phyloP scores from a whole-genome alignment of 1,140 invertebrate genomes.

The Paraescarpia echinospica region DNA sequence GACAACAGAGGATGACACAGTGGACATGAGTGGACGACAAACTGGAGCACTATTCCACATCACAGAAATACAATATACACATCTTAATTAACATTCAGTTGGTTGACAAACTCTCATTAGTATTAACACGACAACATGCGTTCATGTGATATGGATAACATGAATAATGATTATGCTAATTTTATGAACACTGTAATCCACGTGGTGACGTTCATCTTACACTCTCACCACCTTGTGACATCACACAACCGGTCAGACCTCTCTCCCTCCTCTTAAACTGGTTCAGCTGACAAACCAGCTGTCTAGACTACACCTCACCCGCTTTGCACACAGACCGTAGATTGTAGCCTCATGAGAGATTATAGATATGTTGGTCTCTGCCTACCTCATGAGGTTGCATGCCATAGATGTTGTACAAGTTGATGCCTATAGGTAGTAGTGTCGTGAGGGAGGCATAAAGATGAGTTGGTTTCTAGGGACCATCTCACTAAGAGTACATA shows the following conservation, averaged over 20 bases:
- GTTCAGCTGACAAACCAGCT: not conserved
- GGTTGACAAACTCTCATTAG: not conserved
- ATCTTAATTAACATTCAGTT: too few relatives aligned
- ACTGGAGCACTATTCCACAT: too few relatives aligned
- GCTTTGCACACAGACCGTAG: not conserved
- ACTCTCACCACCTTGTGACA: not conserved
- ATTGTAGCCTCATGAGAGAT: too few relatives aligned
- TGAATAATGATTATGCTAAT: not conserved
- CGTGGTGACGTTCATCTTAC: not conserved
- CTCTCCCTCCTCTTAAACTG: not conserved
- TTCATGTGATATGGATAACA: not conserved
- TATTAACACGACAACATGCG: not conserved
- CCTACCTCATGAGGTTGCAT: conserved; percentile 71
- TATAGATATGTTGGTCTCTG: too few relatives aligned
- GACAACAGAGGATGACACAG: too few relatives aligned
- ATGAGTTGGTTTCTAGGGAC: not conserved
- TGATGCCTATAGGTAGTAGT: not conserved
- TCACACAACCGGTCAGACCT: not conserved
- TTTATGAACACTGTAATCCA: not conserved
- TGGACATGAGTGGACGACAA: too few relatives aligned
- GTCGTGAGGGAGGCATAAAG: not conserved
- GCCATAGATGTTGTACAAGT: conserved; percentile 76
- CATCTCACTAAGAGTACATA: too few relatives aligned
- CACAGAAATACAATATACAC: too few relatives aligned
- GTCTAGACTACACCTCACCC: not conserved